Evolutionary conservation across 2,797 vertebrate genomes (phyloP), one percentile per base, ranked within the genome.

Genomic region (Acanthis flammea): DNA sequence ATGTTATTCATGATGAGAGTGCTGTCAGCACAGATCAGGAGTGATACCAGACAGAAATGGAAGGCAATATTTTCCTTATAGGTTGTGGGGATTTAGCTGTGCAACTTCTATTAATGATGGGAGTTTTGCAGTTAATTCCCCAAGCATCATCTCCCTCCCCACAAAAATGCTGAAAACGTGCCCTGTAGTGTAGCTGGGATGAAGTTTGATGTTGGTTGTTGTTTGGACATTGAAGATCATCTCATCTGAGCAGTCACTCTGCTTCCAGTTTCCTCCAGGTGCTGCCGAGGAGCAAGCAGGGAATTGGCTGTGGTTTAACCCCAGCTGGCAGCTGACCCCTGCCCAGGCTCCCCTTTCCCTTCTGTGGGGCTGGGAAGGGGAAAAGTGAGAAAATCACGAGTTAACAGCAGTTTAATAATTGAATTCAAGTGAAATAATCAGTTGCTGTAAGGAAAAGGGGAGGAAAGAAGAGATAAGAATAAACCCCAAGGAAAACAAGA

Each of bases 1-100:
- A 95, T 94, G 94, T 94, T 97, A 91, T 95, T 97, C 93, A 95
- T 95, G 93, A 97, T 87, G 94, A 90, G 89, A 92, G 81, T 87
- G 77, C 96, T 95, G 96, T 97, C 96, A 96, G 72, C 75, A 84
- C 81, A 75, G 81, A 96, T 97, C 95, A 96, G 71, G 76, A 95
- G 83, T 55, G 78, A 89, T 74, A 95, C 62, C 82, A 94, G 90
- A 84, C 65, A 92, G 82, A 91, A 95, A 94, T 50, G 65, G 68
- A 73, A 96, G 86, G 76, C 66, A 23, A 78, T 95, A 80, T 94
- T 95, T 94, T 96, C 0, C 0, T 78, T 91, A 60, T 62, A 86
- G 66, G 81, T 86, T 85, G 48, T 89, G 61, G 81, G 51, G 90
- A 86, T 92, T 94, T 96, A 81, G 65, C 91, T 90, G 63, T 33